A percentile compares a stretch with the other conserved stretches of the same genome.
Conservation (phyloP, 2,797 vertebrate species). For the Lemur catta region DNA sequence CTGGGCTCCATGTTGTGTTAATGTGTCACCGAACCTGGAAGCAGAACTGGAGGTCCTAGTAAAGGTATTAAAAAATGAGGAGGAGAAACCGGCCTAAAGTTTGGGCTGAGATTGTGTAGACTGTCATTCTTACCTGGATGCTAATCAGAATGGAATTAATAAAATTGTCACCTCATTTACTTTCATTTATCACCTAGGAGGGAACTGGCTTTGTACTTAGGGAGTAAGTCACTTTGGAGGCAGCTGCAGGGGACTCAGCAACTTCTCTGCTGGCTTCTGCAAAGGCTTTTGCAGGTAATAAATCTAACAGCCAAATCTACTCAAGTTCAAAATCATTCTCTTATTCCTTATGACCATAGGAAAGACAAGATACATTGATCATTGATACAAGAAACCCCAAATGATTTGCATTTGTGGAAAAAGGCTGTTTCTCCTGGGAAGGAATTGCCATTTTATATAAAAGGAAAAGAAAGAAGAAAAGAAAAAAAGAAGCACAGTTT, state of each 20-base stretch:
- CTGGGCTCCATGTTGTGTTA: accelerated
- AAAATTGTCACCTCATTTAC: neutral
- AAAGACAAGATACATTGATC: neutral
- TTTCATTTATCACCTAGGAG: neutral
- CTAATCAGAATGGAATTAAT: slow-evolving; percentile 36
- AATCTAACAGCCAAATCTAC: slow-evolving; percentile 41
- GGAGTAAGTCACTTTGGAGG: neutral
- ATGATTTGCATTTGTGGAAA: neutral
- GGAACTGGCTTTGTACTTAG: neutral
- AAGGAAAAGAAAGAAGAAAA: neutral
- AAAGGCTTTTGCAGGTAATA: neutral
- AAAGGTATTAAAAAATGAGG: neutral
- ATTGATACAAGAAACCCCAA: neutral
- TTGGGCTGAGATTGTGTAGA: neutral
- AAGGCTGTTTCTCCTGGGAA: neutral
- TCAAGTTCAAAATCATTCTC: neutral
- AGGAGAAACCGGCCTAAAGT: neutral
- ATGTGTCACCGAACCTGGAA: accelerated
- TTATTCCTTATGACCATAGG: neutral
- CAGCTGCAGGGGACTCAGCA: neutral
- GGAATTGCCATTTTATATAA: neutral
- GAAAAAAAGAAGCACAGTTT: neutral
- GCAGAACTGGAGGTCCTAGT: neutral
- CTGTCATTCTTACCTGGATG: neutral
- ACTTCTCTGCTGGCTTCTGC: neutral